These are phyloP conservation scores for Neoascia interrupta DNA, from an alignment of 2,888 invertebrate species.

Conservation along the genomic window DNA sequence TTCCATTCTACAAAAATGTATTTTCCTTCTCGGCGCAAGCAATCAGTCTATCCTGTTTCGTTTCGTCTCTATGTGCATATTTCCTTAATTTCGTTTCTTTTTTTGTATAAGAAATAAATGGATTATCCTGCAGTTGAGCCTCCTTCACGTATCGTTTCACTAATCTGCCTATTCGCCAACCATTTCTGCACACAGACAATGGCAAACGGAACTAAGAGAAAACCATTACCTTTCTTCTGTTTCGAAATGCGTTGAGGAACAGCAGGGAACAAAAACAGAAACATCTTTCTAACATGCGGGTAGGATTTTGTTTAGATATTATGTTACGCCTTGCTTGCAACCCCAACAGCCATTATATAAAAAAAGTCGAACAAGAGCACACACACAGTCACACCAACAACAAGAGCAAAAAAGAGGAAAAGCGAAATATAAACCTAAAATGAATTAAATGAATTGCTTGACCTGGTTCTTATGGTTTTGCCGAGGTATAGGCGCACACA, in stretches of 20 bases:
- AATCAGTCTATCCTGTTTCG: background rate
- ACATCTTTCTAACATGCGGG: conserved; percentile 23
- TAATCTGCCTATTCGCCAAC: conserved; percentile 28
- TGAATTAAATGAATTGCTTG: conserved; percentile 57
- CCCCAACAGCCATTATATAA: background rate
- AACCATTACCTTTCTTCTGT: background rate
- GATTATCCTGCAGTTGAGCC: too few relatives aligned
- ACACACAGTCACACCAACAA: background rate
- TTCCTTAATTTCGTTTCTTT: background rate
- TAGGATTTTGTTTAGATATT: conserved; percentile 18
- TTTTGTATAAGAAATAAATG: conserved; percentile 15
- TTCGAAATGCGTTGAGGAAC: too few relatives aligned
- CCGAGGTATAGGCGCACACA: conserved; percentile 21
- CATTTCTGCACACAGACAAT: background rate
- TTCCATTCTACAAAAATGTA: too few relatives aligned
- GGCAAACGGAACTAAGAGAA: background rate
- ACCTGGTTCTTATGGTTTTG: conserved; percentile 47
- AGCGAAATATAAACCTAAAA: conserved; percentile 37
- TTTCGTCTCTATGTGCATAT: background rate
- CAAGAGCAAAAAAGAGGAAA: conserved; percentile 1
- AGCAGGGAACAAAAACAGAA: conserved; percentile 7
- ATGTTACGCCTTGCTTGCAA: background rate
- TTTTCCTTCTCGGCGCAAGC: too few relatives aligned
- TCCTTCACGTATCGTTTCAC: conserved; percentile 32
- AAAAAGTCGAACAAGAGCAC: background rate